Evolutionary conservation across 1,140 invertebrate species (phyloP), one percentile per base, ranked within the genome.

Genomic region (Dolichoris vasculosae): DNA sequence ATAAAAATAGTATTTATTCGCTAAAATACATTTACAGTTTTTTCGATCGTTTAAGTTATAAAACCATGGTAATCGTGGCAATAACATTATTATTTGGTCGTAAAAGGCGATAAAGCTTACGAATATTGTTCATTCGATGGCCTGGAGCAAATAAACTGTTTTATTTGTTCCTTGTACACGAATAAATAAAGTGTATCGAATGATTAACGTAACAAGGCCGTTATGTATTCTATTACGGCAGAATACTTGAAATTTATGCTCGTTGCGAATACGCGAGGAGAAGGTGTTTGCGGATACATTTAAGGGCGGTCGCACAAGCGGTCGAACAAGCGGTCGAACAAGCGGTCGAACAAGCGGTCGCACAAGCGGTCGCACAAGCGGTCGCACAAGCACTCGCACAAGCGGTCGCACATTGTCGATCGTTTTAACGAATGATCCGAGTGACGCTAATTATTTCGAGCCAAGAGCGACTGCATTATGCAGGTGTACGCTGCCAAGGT

Each of bases 401-500:
- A 13, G 69, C n/a, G 11, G 0, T 23, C 40, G 69, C 20, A 17
- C 51, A 76, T 76, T 83, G 73, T 84, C 75, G 59, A 35, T 32
- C 13, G 8, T 13, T 46, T 73, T 83, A 83, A 83, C 67, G 82
- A 83, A 75, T 51, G 71, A 75, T 76, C 20, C 82, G 55, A 59
- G 55, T 43, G 73, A 35, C 51, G 43, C 26, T 77, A 83, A 83
- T 83, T 83, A 77, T 83, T 48, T 51, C 59, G 69, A 55, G 73
- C n/a, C 71, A 23, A 26, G 55, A 73, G 69, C 20, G 7, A 73
- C 43, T 64, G 80, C 35, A 63, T 73, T 71, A 26, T 77, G 48
- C n/a, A 77, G 43, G 26, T 75, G 26, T 71, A 51, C 46, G n/a
- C 4, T n/a, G 38, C 17, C 30, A 48, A 64, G 82, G 20, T 40